Evolutionary conservation across 2,888 invertebrate genomes (phyloP).

Genomic region (Amphipyra berbera): DNA sequence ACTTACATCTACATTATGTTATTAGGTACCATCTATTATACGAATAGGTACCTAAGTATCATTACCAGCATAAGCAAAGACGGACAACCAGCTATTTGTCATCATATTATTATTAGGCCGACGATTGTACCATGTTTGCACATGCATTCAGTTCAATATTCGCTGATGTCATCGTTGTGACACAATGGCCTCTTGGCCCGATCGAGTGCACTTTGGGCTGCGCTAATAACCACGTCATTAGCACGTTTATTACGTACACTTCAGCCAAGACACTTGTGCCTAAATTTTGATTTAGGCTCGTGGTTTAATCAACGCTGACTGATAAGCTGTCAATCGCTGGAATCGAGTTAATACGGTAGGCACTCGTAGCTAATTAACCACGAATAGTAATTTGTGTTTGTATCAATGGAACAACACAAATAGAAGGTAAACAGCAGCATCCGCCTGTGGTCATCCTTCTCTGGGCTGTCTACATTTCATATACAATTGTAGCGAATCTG

Average conservation of each 20-base stretch:
- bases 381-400: neutral
- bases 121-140: slow-evolving; percentile 38
- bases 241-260: slow-evolving; percentile 44
- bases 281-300: slow-evolving; percentile 22
- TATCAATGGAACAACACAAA: too few relatives aligned
- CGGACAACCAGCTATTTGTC: slow-evolving; percentile 7
- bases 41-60: neutral
- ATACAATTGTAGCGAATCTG: too few relatives aligned
- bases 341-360: slow-evolving; percentile 8
- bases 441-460: too few relatives aligned
- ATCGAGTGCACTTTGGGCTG: slow-evolving; percentile 63
- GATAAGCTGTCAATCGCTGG: slow-evolving; percentile 23
- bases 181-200: slow-evolving; percentile 60
- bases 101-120: slow-evolving; percentile 28
- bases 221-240: slow-evolving; percentile 62
- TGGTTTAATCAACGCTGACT: slow-evolving; percentile 3
- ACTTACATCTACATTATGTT: too few relatives aligned
- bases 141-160: slow-evolving; percentile 66
- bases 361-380: too few relatives aligned
- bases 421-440: too few relatives aligned
- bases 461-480: too few relatives aligned
- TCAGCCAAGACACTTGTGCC: slow-evolving; percentile 18
- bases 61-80: slow-evolving; percentile 28
- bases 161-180: slow-evolving; percentile 69
- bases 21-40: neutral